phyloP scores from a whole-genome alignment of 2,888 invertebrate species.

The Sminthurinus aureus region DNA sequence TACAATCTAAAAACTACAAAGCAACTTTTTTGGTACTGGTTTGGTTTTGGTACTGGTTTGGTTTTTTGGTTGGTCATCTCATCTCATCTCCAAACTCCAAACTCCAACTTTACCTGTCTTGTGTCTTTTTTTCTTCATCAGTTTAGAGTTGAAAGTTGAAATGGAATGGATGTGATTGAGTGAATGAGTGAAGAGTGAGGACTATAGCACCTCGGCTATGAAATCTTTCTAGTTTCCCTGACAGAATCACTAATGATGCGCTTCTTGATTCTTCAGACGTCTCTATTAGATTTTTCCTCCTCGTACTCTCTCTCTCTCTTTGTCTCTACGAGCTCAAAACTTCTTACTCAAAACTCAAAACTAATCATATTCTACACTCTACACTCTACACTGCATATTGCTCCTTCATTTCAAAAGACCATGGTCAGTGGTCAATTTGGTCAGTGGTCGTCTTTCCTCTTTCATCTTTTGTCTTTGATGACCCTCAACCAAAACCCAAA shows the following conservation, averaged over 20 bases:
- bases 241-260: slow-evolving; percentile 24
- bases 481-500: too few relatives aligned
- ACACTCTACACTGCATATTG: too few relatives aligned
- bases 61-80: background rate
- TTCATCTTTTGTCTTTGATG: too few relatives aligned
- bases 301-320: slow-evolving; percentile 2
- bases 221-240: slow-evolving; percentile 7
- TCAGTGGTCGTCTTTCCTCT: too few relatives aligned
- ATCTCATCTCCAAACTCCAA: background rate
- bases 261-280: slow-evolving; percentile 18
- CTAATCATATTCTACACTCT: too few relatives aligned
- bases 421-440: too few relatives aligned
- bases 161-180: too few relatives aligned
- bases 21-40: background rate
- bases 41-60: background rate
- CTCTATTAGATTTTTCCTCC: slow-evolving; percentile 21
- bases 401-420: too few relatives aligned
- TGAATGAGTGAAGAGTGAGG: background rate
- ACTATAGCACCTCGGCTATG: slow-evolving; percentile 19
- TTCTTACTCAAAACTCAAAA: too few relatives aligned
- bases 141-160: too few relatives aligned
- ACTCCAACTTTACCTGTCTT: background rate
- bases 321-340: background rate
- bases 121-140: too few relatives aligned
- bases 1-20: background rate